Evolutionary conservation across 2,888 invertebrate species (phyloP).

Genomic region (Lamellibrachia satsuma): DNA sequence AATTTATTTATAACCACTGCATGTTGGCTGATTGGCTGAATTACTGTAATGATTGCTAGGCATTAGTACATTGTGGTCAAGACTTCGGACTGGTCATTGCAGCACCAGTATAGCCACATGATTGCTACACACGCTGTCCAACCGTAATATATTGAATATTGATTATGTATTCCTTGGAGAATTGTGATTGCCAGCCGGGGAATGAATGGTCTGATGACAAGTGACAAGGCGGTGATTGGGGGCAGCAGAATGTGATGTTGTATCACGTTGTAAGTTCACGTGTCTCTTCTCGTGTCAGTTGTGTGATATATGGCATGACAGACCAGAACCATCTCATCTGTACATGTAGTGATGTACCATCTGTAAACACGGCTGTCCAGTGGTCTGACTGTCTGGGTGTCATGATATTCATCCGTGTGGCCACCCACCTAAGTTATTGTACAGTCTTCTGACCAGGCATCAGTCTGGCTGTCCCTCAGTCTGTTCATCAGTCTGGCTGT

Average conservation of each 20-base stretch:
- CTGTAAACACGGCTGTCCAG: too few relatives aligned
- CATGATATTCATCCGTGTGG: background rate
- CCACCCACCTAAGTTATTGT: background rate
- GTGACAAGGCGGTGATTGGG: background rate
- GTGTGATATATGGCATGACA: background rate
- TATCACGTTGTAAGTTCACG: background rate
- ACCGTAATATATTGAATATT: background rate
- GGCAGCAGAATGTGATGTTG: background rate
- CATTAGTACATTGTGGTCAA: background rate
- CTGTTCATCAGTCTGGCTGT: background rate
- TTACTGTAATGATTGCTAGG: background rate
- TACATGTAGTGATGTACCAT: background rate
- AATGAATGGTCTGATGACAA: background rate
- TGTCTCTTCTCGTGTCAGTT: background rate
- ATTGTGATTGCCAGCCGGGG: background rate
- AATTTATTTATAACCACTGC: background rate
- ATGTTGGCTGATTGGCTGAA: background rate
- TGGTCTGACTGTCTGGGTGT: background rate
- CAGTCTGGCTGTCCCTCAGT: background rate
- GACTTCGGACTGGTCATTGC: background rate
- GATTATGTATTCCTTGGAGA: background rate
- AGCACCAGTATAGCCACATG: background rate
- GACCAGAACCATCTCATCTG: background rate
- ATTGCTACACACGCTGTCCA: too few relatives aligned
- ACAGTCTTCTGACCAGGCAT: background rate